These are phyloP conservation scores for Aporophyla lueneburgensis DNA, from an alignment of 2,888 invertebrate genomes.

Conservation along the genomic window DNA sequence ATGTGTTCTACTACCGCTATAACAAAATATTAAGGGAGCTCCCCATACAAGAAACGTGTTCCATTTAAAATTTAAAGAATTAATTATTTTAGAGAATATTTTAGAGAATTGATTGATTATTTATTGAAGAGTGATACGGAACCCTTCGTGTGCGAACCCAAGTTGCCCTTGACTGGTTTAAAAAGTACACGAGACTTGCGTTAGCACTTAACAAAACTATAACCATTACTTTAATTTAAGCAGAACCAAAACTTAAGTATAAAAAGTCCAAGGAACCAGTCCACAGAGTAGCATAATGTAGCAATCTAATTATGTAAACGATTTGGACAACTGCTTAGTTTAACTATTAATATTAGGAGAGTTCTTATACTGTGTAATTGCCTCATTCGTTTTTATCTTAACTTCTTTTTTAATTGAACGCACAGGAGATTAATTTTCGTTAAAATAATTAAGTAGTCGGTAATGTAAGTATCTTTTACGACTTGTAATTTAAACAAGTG, in stretches of 20 bases:
- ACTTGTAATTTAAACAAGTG: neutral
- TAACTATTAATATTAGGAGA: constrained; percentile 36
- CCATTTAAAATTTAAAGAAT: no score
- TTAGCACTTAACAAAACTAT: constrained; percentile 17
- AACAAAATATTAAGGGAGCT: no score
- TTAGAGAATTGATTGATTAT: no score
- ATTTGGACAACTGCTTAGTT: constrained; percentile 47
- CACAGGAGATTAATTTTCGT: constrained; percentile 1
- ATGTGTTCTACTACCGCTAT: no score
- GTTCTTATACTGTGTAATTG: constrained; percentile 48
- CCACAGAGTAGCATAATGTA: constrained; percentile 35
- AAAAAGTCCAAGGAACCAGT: constrained; percentile 3
- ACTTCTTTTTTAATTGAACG: constrained; percentile 32
- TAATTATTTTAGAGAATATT: no score
- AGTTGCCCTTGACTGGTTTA: neutral
- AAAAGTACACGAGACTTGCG: neutral
- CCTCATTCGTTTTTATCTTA: constrained; percentile 32
- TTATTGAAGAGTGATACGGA: no score
- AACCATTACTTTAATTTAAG: constrained; percentile 34
- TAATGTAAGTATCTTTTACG: neutral
- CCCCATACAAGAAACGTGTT: no score
- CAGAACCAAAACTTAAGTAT: constrained; percentile 9
- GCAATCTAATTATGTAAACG: constrained; percentile 57
- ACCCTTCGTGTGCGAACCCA: no score
- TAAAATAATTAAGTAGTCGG: neutral